A percentile compares a stretch with the other conserved stretches of the same genome.
Evolutionary conservation across 2,797 vertebrate species (phyloP).

Genomic region (Spheniscus humboldti): DNA sequence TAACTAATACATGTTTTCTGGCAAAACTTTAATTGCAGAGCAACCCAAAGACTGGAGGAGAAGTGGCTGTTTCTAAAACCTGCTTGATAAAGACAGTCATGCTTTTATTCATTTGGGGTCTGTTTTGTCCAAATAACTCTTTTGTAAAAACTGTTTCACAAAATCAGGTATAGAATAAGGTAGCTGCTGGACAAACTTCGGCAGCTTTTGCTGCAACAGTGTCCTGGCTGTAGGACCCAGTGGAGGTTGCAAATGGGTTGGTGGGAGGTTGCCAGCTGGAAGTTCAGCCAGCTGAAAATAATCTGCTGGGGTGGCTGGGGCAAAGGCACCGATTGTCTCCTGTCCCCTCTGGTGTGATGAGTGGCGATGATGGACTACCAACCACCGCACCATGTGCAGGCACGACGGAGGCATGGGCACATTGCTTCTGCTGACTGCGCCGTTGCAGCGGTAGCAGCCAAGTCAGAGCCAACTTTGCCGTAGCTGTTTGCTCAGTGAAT

Average conservation of each 20-base stretch:
- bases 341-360: neutral
- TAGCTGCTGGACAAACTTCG: neutral
- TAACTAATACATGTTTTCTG: neutral
- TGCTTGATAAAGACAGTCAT: neutral
- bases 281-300: neutral
- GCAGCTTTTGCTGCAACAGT: neutral
- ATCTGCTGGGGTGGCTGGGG: neutral
- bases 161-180: neutral
- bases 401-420: fast-evolving
- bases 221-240: neutral
- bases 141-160: neutral
- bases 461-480: neutral
- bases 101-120: neutral
- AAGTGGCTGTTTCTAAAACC: neutral
- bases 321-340: neutral
- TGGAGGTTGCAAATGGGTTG: neutral
- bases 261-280: neutral
- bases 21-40: neutral
- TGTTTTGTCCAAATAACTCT: neutral
- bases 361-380: neutral
- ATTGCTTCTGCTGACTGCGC: neutral
- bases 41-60: neutral
- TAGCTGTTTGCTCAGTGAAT: neutral
- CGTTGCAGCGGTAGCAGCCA: neutral
- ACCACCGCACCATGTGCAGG: neutral